Evolutionary conservation across 2,888 invertebrate species (phyloP), one percentile per base, ranked within the genome.

Genomic region (Marronus borbonicus): DNA sequence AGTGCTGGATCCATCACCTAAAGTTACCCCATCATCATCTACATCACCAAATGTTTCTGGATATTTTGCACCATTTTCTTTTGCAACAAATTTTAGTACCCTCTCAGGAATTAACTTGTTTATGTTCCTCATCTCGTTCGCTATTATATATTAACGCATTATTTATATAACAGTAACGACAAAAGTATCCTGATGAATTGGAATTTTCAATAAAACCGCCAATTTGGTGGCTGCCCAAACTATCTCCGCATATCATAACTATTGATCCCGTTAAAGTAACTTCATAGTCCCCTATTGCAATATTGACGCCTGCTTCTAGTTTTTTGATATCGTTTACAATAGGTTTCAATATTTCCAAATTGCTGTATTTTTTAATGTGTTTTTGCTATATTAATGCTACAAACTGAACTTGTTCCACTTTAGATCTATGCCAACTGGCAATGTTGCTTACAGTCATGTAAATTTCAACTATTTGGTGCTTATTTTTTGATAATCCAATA

Each of bases 131-230:
- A 24, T 24, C 24, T 24, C 24, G 24, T 24, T 24, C 24, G 2
- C 24, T 2, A 24, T 24, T 2, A 24, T 24, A 24, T 1, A n/a
- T n/a, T n/a, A n/a, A n/a, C n/a, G 17, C 17, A 17, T 17, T 17
- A 17, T 17, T 17, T 44, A 74, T 60, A 55, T 81, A 81, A 78
- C 84, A 85, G 78, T 75, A 84, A 36, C 85, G 72, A 77, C 85
- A 85, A 62, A 84, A 82, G 78, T 82, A 84, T 28, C 78, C 24
- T 69, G 78, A 69, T 7, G 31, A 76, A 76, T 78, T 79, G 77
- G 85, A 85, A 79, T 83, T 85, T 83, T 83, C 82, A 36, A 36
- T 39, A 81, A 83, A 85, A 17, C 84, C 85, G 49, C 84, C 85
- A 36, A 86, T 79, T 79, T 83, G 81, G 74, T 85, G 85, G 72